Evolutionary conservation across 2,113 vertebrate species (phyloP), one percentile per base, ranked within the genome.

Genomic region (Haliaeetus leucogaster): DNA sequence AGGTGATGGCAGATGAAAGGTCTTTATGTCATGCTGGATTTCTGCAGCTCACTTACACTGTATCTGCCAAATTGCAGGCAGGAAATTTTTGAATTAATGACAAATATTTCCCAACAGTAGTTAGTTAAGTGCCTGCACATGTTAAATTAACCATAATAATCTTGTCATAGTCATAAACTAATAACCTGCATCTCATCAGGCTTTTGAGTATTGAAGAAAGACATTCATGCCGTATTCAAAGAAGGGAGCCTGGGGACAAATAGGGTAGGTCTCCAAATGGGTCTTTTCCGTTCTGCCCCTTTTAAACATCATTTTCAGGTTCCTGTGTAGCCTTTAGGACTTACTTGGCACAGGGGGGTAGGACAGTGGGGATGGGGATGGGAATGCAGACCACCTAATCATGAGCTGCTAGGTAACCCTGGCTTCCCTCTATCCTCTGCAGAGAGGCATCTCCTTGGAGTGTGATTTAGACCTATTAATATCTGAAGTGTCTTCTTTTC

Each of bases 51-150:
- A 1, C 56, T 85, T 68, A 22, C 3, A 6, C 58, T 77, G 3
- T 77, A 62, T 83, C 82, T 95, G 90, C 67, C 71, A 90, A 93
- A 92, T 86, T 86, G 59, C 71, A 94, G 78, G 78, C 87, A 94
- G 78, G 62, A 91, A 72, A 30, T 48, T 91, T 90, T 90, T 86
- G 92, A 94, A 92, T 91, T 77, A 80, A 86, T 93, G 85, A 88
- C 87, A 94, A 70, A 86, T 95, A 95, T 95, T 97, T 97, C 90
- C 92, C 82, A 91, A 90, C 92, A 93, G 93, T 50, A 88, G 82
- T 95, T 96, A 92, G 92, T 93, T 95, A 96, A 94, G 85, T 92
- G 79, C 87, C 70, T 93, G 85, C 85, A 61, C 66, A 47, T 90
- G 85, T 93, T 95, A 95, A 96, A 94, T 95, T 85, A 95, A 86